Conservation (phyloP, 2,797 vertebrate genomes). For the Betta splendens region DNA sequence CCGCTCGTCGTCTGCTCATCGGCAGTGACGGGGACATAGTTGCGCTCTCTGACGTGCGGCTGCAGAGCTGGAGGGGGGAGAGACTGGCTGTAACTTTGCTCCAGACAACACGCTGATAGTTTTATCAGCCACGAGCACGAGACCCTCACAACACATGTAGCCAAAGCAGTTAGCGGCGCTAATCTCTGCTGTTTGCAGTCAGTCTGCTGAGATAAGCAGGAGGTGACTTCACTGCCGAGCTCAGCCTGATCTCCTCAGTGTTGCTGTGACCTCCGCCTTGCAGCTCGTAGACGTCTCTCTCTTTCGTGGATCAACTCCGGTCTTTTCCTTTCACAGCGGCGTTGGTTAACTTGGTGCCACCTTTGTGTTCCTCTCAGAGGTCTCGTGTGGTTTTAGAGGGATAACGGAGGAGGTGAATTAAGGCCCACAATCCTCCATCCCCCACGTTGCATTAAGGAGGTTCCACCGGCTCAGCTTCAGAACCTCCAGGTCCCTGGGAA, state of each 20-base stretch:
- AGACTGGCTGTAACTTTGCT: slow-evolving; percentile 48
- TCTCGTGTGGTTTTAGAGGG: slow-evolving; percentile 4
- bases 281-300: slow-evolving; percentile 9
- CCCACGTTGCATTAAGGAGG: slow-evolving; percentile 2
- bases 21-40: slow-evolving; percentile 8
- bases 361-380: neutral
- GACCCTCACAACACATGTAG: slow-evolving; percentile 51
- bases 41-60: slow-evolving; percentile 2
- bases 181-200: slow-evolving; percentile 55
- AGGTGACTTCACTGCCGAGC: slow-evolving; percentile 34
- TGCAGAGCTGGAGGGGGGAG: slow-evolving; percentile 6
- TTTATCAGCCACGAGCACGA: slow-evolving; percentile 61
- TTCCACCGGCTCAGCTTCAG: slow-evolving; percentile 49
- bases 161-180: slow-evolving; percentile 33
- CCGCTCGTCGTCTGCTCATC: no score
- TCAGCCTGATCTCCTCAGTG: slow-evolving; percentile 10
- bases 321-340: neutral
- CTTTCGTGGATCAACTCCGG: slow-evolving; percentile 39
- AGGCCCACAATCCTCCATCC: slow-evolving; percentile 9
- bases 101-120: slow-evolving; percentile 47
- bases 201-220: slow-evolving; percentile 56
- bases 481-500: slow-evolving; percentile 49
- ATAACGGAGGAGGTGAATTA: slow-evolving; percentile 8
- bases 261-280: slow-evolving; percentile 47
- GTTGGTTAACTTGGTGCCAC: slow-evolving; percentile 3